Evolutionary conservation across 2,113 vertebrate species (phyloP).

Genomic region (Shinisaurus crocodilurus): DNA sequence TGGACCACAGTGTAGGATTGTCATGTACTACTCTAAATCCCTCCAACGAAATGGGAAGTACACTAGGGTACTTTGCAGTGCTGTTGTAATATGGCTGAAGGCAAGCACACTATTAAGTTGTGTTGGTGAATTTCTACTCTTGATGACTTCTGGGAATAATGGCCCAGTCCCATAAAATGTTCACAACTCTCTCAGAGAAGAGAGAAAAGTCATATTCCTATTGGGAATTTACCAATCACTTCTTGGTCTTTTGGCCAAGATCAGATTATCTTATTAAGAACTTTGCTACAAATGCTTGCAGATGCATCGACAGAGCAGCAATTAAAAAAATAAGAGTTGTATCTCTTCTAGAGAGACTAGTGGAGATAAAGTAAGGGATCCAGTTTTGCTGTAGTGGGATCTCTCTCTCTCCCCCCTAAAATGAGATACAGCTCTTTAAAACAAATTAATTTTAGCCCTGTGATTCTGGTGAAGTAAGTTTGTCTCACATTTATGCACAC

Average conservation of each 20-base stretch:
- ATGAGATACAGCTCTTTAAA: background rate
- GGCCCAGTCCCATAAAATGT: background rate
- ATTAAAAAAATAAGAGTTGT: background rate
- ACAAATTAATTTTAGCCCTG: background rate
- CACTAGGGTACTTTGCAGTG: no score
- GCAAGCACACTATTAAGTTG: background rate
- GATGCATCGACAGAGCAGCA: background rate
- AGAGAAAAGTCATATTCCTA: background rate
- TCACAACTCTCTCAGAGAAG: background rate
- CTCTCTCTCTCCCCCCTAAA: background rate
- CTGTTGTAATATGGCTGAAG: no score
- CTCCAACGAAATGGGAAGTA: no score
- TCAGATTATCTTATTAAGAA: background rate
- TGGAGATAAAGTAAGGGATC: background rate
- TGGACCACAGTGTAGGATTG: no score
- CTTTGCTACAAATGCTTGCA: background rate
- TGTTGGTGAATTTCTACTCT: background rate
- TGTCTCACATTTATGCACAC: background rate
- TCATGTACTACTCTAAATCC: no score
- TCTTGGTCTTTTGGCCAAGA: background rate
- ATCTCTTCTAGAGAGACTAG: background rate
- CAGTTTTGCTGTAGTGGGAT: background rate
- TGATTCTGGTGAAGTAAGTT: background rate
- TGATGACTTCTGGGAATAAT: background rate
- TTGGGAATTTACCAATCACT: background rate